phyloP scores from a whole-genome alignment of 2,113 vertebrate genomes.

The Phylloscopus whistleri region DNA sequence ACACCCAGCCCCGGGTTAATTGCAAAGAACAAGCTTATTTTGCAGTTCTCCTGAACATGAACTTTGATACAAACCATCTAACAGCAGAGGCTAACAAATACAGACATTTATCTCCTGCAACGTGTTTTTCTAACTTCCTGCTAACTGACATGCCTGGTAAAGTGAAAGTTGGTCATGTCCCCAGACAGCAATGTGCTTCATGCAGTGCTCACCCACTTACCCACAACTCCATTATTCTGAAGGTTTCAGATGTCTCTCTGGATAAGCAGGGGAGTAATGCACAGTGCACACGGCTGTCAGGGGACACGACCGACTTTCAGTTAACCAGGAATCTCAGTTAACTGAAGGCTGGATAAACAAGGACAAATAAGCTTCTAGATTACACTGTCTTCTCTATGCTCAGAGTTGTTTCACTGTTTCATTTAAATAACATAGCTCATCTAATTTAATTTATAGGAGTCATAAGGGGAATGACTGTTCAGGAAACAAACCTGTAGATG shows the following conservation, averaged over 20 bases:
- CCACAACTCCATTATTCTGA: conserved; percentile 55
- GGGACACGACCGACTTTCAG: conserved; percentile 56
- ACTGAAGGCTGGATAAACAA: conserved; percentile 25
- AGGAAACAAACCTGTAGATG: background rate
- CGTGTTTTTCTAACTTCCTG: background rate
- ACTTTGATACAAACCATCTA: background rate
- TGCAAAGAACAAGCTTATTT: background rate
- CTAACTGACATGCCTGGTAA: conserved; percentile 10
- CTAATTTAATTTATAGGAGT: conserved; percentile 31
- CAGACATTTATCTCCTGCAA: background rate
- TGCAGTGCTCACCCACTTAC: conserved; percentile 53
- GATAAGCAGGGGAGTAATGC: conserved; percentile 44
- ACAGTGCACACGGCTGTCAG: conserved; percentile 12
- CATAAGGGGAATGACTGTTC: background rate
- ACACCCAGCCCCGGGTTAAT: background rate
- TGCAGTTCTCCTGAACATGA: background rate
- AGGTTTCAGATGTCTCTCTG: conserved; percentile 18
- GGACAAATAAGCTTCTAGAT: background rate
- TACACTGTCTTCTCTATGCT: background rate
- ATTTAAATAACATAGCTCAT: conserved; percentile 40
- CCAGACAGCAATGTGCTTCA: conserved; percentile 37
- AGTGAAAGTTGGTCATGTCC: conserved; percentile 64
- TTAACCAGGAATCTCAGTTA: conserved; percentile 34
- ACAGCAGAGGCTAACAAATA: conserved; percentile 19
- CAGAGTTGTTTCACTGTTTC: background rate